Percentiles rank a stretch among this genome's conserved stretches.
Conservation (phyloP, 92 coral and sea anemone genomes). For the Epizoanthus stellaris region DNA sequence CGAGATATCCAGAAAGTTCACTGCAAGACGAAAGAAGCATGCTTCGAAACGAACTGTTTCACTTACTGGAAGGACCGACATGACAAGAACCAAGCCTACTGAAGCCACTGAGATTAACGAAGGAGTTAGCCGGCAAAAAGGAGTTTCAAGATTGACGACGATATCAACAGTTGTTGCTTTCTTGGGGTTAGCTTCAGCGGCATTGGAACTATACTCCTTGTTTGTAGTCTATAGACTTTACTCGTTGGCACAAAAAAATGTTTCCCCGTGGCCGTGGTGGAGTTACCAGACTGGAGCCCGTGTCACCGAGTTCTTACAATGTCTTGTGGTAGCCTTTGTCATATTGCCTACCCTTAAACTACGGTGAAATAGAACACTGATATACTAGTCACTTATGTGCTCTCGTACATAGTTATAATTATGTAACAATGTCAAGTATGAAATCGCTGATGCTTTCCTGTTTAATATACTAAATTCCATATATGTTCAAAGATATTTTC, state of each 20-base stretch:
- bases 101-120: not conserved
- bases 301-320: conserved; percentile 51
- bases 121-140: conserved; percentile 42
- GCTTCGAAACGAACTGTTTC: not conserved
- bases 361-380: not conserved
- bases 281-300: conserved; percentile 64
- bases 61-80: not conserved
- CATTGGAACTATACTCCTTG: conserved; percentile 67
- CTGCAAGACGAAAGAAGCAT: conserved; percentile 25
- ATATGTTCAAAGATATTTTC: no score
- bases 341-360: conserved; percentile 64
- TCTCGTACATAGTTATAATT: no score
- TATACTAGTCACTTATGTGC: no score
- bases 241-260: conserved; percentile 34
- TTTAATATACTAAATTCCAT: no score
- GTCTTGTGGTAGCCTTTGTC: conserved; percentile 70
- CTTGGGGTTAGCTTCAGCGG: conserved; percentile 58
- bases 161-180: conserved; percentile 69
- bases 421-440: no score
- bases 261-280: conserved; percentile 89
- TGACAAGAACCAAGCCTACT: not conserved
- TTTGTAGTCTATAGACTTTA: conserved; percentile 74
- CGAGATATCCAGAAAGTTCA: conserved; percentile 45
- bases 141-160: conserved; percentile 63
- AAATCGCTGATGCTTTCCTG: no score